Conservation (phyloP, 2,113 vertebrate species). For the Planiliza haematocheilus region DNA sequence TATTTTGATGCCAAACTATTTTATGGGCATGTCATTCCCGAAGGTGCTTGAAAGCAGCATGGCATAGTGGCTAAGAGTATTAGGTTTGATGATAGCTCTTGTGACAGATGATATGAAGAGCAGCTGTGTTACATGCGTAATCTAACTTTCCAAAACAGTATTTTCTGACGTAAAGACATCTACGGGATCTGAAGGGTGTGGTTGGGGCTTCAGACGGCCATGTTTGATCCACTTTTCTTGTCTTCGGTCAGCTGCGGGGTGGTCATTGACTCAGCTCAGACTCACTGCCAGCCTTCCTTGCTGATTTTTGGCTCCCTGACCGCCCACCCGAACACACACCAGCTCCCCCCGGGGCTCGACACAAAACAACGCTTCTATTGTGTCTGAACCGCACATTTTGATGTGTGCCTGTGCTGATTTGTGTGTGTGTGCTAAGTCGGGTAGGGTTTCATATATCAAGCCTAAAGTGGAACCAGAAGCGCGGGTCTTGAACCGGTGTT, state of each 20-base stretch:
- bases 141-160: background rate
- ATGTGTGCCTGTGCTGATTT: slow-evolving; percentile 46
- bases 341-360: slow-evolving; percentile 27
- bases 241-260: slow-evolving; percentile 33
- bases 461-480: slow-evolving; percentile 78
- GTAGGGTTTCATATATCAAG: slow-evolving; percentile 66
- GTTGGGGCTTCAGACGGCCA: background rate
- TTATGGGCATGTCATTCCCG: background rate
- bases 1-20: background rate
- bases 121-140: background rate
- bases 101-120: background rate
- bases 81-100: background rate
- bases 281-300: background rate
- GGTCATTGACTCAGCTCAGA: background rate
- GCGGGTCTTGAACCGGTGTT: slow-evolving; percentile 61
- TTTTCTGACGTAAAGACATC: background rate
- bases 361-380: slow-evolving; percentile 71
- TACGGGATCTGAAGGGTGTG: background rate
- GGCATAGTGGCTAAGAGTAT: background rate
- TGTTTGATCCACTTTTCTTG: slow-evolving; percentile 20
- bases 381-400: slow-evolving; percentile 64
- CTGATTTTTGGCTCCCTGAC: slow-evolving; percentile 20
- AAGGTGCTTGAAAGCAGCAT: background rate
- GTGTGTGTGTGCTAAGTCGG: slow-evolving; percentile 24
- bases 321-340: slow-evolving; percentile 45